phyloP scores from a whole-genome alignment of 1,140 invertebrate genomes.

The Colletes gigas region DNA sequence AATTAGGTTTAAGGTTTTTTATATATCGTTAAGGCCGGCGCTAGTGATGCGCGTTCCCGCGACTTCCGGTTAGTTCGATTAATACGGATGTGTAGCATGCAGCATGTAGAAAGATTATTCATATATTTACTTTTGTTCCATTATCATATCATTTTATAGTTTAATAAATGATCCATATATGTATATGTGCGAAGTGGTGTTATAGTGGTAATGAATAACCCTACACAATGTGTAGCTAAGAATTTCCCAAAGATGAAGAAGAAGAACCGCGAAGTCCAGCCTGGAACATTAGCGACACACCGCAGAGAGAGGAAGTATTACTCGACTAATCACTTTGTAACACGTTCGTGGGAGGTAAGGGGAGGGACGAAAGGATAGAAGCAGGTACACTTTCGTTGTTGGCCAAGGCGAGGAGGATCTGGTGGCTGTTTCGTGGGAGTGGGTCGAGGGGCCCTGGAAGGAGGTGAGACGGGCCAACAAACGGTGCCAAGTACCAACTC shows the following conservation, averaged over 20 bases:
- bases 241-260: conserved; percentile 40
- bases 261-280: conserved; percentile 51
- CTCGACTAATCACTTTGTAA: conserved; percentile 78
- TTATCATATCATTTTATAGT: too few species aligned
- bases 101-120: too few species aligned
- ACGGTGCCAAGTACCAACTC: conserved; percentile 74
- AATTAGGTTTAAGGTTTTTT: too few species aligned
- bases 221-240: too few species aligned
- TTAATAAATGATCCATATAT: too few species aligned
- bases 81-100: too few species aligned
- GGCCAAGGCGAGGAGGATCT: conserved; percentile 21
- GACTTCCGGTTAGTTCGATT: too few species aligned
- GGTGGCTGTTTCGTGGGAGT: conserved; percentile 58
- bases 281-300: conserved; percentile 69
- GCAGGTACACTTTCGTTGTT: conserved; percentile 30
- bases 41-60: too few species aligned
- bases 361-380: not conserved
- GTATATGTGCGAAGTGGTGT: too few species aligned
- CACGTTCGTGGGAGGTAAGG: conserved; percentile 51
- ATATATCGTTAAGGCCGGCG: too few species aligned
- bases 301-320: conserved; percentile 69
- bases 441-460: conserved; percentile 62
- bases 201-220: too few species aligned
- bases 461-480: conserved; percentile 68
- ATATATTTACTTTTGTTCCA: too few species aligned